A percentile compares a stretch with the other conserved stretches of the same genome.
These are phyloP conservation scores for Cebidichthys violaceus DNA, from an alignment of 2,113 vertebrate genomes.

Conservation along the genomic window DNA sequence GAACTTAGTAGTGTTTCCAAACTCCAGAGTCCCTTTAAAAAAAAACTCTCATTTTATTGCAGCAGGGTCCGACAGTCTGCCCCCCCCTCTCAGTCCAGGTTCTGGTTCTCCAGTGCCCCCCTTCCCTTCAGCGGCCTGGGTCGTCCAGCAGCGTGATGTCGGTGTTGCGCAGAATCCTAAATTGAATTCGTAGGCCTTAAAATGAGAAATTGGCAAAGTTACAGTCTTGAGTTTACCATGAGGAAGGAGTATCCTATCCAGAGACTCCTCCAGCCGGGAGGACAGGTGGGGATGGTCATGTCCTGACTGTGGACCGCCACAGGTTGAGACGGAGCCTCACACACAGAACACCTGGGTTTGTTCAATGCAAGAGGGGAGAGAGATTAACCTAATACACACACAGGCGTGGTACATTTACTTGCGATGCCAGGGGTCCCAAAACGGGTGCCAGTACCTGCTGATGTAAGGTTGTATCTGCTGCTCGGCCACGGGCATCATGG, in stretches of 20 bases:
- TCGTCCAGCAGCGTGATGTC: too few species aligned
- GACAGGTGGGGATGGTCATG: constrained; percentile 90
- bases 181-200: neutral
- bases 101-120: too few species aligned
- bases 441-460: constrained; percentile 81
- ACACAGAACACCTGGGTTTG: constrained; percentile 88
- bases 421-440: neutral
- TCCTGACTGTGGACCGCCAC: constrained; percentile 97
- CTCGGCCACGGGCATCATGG: constrained; percentile 94
- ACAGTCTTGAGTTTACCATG: constrained; percentile 84
- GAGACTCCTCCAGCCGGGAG: constrained; percentile 93
- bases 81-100: too few species aligned
- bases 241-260: constrained; percentile 99
- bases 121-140: too few species aligned
- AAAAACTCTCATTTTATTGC: too few species aligned
- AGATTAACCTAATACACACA: accelerated
- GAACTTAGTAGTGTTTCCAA: too few species aligned
- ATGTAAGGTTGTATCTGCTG: constrained; percentile 90
- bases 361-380: neutral
- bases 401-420: too few species aligned
- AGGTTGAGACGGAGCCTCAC: constrained; percentile 92
- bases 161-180: too few species aligned
- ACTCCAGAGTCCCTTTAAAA: too few species aligned
- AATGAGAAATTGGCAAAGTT: neutral
- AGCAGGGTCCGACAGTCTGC: too few species aligned